Conservation (phyloP, 1,140 invertebrate species). For the Maniola jurtina region DNA sequence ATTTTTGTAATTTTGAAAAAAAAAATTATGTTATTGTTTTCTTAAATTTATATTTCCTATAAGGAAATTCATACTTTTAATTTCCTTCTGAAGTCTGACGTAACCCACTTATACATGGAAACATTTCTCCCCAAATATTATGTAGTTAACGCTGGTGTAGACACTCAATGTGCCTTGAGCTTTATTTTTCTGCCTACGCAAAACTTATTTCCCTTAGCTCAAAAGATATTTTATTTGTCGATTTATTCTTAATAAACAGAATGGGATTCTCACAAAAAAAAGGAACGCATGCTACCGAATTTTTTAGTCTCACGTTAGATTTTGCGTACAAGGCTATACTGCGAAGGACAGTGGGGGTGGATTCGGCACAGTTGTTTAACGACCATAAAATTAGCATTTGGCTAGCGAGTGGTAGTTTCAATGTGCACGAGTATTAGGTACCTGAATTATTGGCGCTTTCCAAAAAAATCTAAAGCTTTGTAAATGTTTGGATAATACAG, state of each 20-base stretch:
- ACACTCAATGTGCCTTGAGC: too few relatives aligned
- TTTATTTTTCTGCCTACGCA: too few relatives aligned
- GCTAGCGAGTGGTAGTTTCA: constrained; percentile 37
- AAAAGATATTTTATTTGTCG: background rate
- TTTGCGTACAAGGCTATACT: constrained; percentile 65
- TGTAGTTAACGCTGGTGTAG: too few relatives aligned
- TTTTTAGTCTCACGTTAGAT: constrained; percentile 46
- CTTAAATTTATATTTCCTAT: too few relatives aligned
- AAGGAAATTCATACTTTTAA: too few relatives aligned
- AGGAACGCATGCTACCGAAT: constrained; percentile 16
- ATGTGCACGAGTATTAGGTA: constrained; percentile 13
- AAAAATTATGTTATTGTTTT: too few relatives aligned
- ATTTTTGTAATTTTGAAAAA: too few relatives aligned
- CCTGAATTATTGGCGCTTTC: background rate
- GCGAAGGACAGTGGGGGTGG: constrained; percentile 61
- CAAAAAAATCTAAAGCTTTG: background rate
- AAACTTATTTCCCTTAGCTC: background rate
- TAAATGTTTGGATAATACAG: background rate
- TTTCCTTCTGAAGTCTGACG: too few relatives aligned
- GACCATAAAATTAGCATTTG: constrained; percentile 80
- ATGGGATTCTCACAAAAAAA: background rate
- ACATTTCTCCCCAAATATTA: too few relatives aligned
- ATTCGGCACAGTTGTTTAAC: constrained; percentile 76
- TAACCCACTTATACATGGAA: too few relatives aligned
- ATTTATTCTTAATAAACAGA: background rate